phyloP scores from a whole-genome alignment of 2,113 vertebrate species.

The Gobiocypris rarus region DNA sequence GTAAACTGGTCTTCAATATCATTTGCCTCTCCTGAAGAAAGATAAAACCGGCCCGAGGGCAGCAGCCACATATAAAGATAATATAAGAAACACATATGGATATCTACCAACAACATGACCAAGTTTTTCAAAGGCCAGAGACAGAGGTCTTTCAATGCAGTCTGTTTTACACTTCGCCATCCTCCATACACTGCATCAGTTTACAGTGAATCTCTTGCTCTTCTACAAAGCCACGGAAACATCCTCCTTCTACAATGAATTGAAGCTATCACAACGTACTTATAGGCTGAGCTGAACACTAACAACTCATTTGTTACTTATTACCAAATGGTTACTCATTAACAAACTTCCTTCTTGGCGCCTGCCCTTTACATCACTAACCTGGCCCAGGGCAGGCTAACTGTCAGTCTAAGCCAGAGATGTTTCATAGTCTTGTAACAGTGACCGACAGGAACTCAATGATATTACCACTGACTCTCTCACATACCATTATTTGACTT shows the following conservation, averaged over 20 bases:
- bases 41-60: slow-evolving; percentile 65
- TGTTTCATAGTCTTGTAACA: too few species aligned
- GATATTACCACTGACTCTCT: too few species aligned
- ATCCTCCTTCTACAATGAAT: not conserved
- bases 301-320: not conserved
- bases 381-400: too few species aligned
- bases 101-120: slow-evolving; percentile 63
- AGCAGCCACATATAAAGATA: slow-evolving; percentile 62
- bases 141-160: slow-evolving; percentile 69
- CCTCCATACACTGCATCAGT: not conserved
- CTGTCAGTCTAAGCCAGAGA: too few species aligned
- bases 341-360: not conserved
- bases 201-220: not conserved
- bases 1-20: slow-evolving; percentile 76
- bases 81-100: slow-evolving; percentile 71
- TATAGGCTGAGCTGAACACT: not conserved
- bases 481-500: too few species aligned
- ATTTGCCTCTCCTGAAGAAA: slow-evolving; percentile 55
- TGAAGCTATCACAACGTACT: not conserved
- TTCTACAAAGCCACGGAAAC: not conserved
- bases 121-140: slow-evolving; percentile 59
- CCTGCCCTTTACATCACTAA: not conserved
- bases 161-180: slow-evolving; percentile 55
- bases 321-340: not conserved
- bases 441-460: too few species aligned